Base-by-base conservation (phyloP, 2,797 vertebrate genomes). In the Morus bassanus region DNA sequence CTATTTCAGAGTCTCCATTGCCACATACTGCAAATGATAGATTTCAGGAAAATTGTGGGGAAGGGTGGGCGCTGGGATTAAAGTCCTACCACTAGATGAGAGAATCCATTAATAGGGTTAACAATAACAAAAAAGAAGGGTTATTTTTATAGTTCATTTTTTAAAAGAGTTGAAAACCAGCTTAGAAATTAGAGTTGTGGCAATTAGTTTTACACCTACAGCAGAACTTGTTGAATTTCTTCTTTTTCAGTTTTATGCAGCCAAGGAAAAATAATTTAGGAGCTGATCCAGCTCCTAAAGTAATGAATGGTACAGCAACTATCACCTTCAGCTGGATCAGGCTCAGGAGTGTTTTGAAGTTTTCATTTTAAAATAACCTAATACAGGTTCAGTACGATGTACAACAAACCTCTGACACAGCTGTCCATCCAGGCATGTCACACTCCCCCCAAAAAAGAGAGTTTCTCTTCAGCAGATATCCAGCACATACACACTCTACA, bases 41-140 rank as follows among this genome's bases (percentile, higher is more conserved):
- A 98, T 98, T 97, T 97, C 95, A 96, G 81, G 57, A 92, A 96
- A 89, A 95, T 50, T 53, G 81, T 4, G 2, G 76, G 89, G 88
- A 93, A 82, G 23, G 33, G 74, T 81, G 35, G 77, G 68, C 93
- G 60, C 92, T 11, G 14, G 67, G 70, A 97, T 95, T 95, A 86
- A 67, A 97, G 45, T 77, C 75, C 85, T 87, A 86, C 59, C 33
- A 69, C 53, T 88, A 88, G 74, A 45, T 81, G 72, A 95, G 6
- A 84, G 70, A 87, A 92, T 87, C 64, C 90, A 88, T 95, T 97
- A 96, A 91, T 61, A 93, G 53, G 80, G 89, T 93, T 95, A 95
- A 95, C 67, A 95, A 67, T 57, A 94, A 95, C 75, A 73, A 89
- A 89, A 94, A 92, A 68, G 45, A 72, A 90, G 31, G 69, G 46